Percentiles rank a stretch among this genome's conserved stretches.
phyloP scores from a whole-genome alignment of 2,888 invertebrate genomes.

The Zeuzera pyrina region DNA sequence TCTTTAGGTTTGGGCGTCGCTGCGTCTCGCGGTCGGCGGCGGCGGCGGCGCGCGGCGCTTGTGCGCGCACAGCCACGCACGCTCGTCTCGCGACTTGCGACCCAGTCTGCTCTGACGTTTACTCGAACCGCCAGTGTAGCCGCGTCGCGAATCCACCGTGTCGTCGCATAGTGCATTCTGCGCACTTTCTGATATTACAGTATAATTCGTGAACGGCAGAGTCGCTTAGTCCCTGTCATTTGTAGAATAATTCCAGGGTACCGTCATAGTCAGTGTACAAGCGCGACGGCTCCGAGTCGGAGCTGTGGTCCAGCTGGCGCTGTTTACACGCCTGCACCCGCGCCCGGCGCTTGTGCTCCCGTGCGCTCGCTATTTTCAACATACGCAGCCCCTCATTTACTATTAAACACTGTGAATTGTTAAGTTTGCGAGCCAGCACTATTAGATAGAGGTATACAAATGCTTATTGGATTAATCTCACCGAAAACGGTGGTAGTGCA shows the following conservation, averaged over 20 bases:
- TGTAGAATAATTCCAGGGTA: neutral
- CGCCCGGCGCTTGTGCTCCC: constrained; percentile 33
- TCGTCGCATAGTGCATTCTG: constrained; percentile 43
- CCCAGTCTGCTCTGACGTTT: constrained; percentile 69
- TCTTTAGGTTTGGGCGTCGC: constrained; percentile 68
- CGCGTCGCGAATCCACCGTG: constrained; percentile 36
- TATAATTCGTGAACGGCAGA: constrained; percentile 25
- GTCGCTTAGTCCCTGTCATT: constrained; percentile 12
- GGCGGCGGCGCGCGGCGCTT: constrained; percentile 24
- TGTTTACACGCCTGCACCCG: constrained; percentile 63
- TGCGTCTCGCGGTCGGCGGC: constrained; percentile 64
- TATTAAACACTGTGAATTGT: constrained; percentile 67
- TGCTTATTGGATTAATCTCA: constrained; percentile 53
- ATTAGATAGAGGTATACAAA: constrained; percentile 59
- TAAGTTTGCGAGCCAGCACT: constrained; percentile 53
- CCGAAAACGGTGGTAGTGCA: constrained; percentile 55
- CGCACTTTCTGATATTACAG: constrained; percentile 38
- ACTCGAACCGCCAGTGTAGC: constrained; percentile 58
- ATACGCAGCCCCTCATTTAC: constrained; percentile 58
- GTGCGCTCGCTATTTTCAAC: constrained; percentile 47
- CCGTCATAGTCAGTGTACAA: constrained; percentile 11
- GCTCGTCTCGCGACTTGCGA: constrained; percentile 44
- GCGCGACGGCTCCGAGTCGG: constrained; percentile 21
- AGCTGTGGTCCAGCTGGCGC: constrained; percentile 47
- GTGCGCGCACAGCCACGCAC: constrained; percentile 65